Conservation (phyloP, 1,140 invertebrate species). For the Microplitis mediator region DNA sequence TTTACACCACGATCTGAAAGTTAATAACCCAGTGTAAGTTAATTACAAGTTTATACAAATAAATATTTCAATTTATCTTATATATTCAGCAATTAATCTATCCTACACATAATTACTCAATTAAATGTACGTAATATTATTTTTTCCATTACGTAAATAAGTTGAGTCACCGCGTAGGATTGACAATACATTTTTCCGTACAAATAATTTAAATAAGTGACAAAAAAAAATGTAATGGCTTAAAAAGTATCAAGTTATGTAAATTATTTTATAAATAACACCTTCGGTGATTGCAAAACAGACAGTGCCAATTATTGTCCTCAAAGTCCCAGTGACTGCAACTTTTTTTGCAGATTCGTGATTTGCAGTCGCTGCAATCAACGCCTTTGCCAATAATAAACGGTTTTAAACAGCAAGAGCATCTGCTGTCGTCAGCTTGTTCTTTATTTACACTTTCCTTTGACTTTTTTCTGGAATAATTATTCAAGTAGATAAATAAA, state of each 20-base stretch:
- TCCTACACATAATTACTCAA: too few species aligned
- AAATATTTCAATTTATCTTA: too few species aligned
- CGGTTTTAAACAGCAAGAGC: slow-evolving; percentile 55
- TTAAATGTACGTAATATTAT: too few species aligned
- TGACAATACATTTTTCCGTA: too few species aligned
- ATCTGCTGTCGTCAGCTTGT: slow-evolving; percentile 44
- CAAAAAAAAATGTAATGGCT: background rate
- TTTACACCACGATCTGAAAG: slow-evolving; percentile 44
- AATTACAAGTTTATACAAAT: background rate
- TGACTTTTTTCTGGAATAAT: slow-evolving; percentile 43
- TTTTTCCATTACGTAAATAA: too few species aligned
- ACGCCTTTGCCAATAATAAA: slow-evolving; percentile 45
- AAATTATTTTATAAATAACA: slow-evolving; percentile 26
- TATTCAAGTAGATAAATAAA: background rate
- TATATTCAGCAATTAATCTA: too few species aligned
- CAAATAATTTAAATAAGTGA: background rate
- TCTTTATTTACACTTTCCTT: slow-evolving; percentile 31
- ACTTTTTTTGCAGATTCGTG: slow-evolving; percentile 45
- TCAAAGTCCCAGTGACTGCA: slow-evolving; percentile 48
- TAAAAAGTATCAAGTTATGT: background rate
- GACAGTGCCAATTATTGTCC: slow-evolving; percentile 48
- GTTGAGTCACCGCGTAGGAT: too few species aligned
- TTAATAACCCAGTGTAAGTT: slow-evolving; percentile 3
- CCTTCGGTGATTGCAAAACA: slow-evolving; percentile 56
- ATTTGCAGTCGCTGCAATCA: slow-evolving; percentile 50